Evolutionary conservation across 2,113 vertebrate species (phyloP).

Genomic region (Lutjanus erythropterus): DNA sequence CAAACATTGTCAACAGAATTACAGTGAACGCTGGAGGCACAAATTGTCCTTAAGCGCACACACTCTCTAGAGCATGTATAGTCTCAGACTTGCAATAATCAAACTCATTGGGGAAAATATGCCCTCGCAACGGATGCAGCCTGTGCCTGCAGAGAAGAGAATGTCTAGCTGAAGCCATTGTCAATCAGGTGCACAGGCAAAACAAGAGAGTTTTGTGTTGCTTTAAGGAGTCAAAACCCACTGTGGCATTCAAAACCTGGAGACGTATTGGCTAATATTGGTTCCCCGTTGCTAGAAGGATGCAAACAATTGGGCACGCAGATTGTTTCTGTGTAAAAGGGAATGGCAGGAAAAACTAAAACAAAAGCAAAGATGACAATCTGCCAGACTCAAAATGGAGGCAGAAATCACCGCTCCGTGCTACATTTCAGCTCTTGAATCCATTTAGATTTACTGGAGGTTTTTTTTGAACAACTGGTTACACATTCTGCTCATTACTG

Average conservation of each 20-base stretch:
- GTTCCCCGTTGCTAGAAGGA: constrained; percentile 41
- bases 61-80: constrained; percentile 26
- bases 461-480: constrained; percentile 14
- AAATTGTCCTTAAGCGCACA: constrained; percentile 53
- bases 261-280: constrained; percentile 49
- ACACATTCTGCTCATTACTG: not conserved
- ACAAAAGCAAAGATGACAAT: constrained; percentile 57
- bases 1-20: constrained; percentile 64
- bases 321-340: constrained; percentile 51
- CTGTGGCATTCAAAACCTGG: constrained; percentile 54
- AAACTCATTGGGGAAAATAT: constrained; percentile 49
- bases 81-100: constrained; percentile 50
- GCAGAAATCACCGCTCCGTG: constrained; percentile 20
- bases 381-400: constrained; percentile 33
- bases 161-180: constrained; percentile 42
- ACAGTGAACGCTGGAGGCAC: constrained; percentile 46
- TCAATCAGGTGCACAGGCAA: constrained; percentile 53
- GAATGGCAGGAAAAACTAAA: constrained; percentile 55
- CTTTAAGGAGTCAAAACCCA: constrained; percentile 36
- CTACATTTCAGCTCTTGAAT: constrained; percentile 20
- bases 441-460: constrained; percentile 3
- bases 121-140: constrained; percentile 36
- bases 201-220: constrained; percentile 52
- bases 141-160: constrained; percentile 40
- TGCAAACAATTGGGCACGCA: constrained; percentile 55